phyloP scores from a whole-genome alignment of 2,888 invertebrate species.

The Eretmocerus hayati region DNA sequence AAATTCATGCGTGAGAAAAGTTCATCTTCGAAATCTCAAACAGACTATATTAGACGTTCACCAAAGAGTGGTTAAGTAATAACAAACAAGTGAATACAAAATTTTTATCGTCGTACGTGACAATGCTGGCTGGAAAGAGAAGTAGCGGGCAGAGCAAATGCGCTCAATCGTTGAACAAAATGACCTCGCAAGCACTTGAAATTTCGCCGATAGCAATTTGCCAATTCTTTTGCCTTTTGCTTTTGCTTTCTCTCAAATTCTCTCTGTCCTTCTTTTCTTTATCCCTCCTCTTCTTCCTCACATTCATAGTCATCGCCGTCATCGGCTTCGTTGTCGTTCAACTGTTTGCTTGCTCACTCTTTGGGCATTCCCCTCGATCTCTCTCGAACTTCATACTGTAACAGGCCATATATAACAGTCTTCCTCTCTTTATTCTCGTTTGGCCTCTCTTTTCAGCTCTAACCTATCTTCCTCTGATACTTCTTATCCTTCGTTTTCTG shows the following conservation, averaged over 20 bases:
- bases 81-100: slow-evolving; percentile 20
- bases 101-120: slow-evolving; percentile 18
- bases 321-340: slow-evolving; percentile 9
- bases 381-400: neutral
- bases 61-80: too few relatives aligned
- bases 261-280: neutral
- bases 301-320: slow-evolving; percentile 3
- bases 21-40: too few relatives aligned
- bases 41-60: too few relatives aligned
- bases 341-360: slow-evolving; percentile 5
- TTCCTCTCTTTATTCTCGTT: neutral
- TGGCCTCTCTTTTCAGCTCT: neutral
- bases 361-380: slow-evolving; percentile 15
- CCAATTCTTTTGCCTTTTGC: neutral
- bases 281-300: neutral
- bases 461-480: slow-evolving; percentile 1
- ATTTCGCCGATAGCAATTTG: slow-evolving; percentile 21
- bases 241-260: neutral
- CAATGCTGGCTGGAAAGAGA: neutral
- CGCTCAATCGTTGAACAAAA: slow-evolving; percentile 20
- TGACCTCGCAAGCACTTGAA: slow-evolving; percentile 23
- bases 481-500: neutral
- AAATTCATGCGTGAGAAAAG: too few relatives aligned
- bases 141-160: neutral
- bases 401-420: neutral